Evolutionary conservation across 2,113 vertebrate genomes (phyloP).

Genomic region (Athene noctua): DNA sequence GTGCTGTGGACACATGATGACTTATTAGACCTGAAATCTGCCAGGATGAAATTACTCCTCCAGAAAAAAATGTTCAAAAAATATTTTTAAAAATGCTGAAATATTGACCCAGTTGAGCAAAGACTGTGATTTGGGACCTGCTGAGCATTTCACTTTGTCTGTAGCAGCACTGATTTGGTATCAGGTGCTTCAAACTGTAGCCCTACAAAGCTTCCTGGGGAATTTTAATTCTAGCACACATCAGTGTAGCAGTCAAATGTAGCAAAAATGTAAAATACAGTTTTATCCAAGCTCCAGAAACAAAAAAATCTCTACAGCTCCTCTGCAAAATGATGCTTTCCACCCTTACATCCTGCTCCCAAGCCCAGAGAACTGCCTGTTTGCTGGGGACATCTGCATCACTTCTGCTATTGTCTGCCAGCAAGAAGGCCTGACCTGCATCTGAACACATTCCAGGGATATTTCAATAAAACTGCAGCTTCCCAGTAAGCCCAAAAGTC

Average conservation of each 20-base stretch:
- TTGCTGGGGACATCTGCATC: not conserved
- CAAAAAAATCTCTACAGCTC: not conserved
- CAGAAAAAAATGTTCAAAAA: not conserved
- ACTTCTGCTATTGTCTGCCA: not conserved
- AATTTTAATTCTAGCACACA: not conserved
- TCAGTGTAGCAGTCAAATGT: not conserved
- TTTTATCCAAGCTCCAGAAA: not conserved
- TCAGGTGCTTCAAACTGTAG: not conserved
- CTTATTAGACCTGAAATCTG: not conserved
- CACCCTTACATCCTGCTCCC: not conserved
- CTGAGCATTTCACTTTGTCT: not conserved
- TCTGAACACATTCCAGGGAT: not conserved
- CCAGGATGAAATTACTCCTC: not conserved
- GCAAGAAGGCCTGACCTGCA: not conserved
- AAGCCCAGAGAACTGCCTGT: not conserved
- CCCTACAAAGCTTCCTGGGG: not conserved
- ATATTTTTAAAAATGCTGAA: not conserved
- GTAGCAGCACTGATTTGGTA: not conserved
- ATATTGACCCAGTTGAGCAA: not conserved
- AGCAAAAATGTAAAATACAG: not conserved
- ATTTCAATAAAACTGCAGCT: conserved; percentile 10
- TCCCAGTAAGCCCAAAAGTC: not conserved
- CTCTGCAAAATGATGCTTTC: not conserved
- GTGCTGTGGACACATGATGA: not conserved
- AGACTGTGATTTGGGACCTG: not conserved